Base-by-base conservation (phyloP, 1,140 invertebrate species). In the Microvelia longipes region DNA sequence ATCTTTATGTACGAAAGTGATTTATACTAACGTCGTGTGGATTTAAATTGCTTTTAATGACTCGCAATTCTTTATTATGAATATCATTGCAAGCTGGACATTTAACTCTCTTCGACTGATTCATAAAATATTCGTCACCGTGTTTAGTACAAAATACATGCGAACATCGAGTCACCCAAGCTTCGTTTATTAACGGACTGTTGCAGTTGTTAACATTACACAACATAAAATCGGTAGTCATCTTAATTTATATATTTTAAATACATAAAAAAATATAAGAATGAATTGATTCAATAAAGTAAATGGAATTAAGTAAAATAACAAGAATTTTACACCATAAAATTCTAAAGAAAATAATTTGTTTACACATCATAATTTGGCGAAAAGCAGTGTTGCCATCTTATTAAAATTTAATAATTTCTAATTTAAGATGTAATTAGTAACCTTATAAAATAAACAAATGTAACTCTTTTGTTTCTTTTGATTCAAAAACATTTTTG, bases 51-150 rank as follows among this genome's bases (percentile, higher is more conserved):
- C 35, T 71, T 50, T 69, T 71, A 24, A 71, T 67, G 1, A 71
- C 29, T 26, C 68, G 68, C 13, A 14, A 65, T 66, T 69, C 68
- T 60, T 61, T 69, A 29, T 25, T 66, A 60, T 29, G 60, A 1
- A 68, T 2, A 29, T 71, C 71, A 62, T 69, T 69, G 28, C 71
- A 71, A 19, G 65, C 71, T 14, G 71, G 71, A 67, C 71, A 71
- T 19, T 69, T 69, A 1, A 71, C 35, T 69, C 67, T 65, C n/a
- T 15, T 14, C 14, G 28, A 50, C 2, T 50, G 27, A 24, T 62
- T 69, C 1, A 13, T n/a, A 50, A 71, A 71, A 60, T 28, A 69
- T 2, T 29, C 28, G 26, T 69, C 61, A 27, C 71, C 71, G 29
- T 71, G 71, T 29, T 66, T 26, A 5, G 61, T 65, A 67, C 71